phyloP scores from a whole-genome alignment of 1,140 invertebrate genomes.

The Aphelinus atriplicis region DNA sequence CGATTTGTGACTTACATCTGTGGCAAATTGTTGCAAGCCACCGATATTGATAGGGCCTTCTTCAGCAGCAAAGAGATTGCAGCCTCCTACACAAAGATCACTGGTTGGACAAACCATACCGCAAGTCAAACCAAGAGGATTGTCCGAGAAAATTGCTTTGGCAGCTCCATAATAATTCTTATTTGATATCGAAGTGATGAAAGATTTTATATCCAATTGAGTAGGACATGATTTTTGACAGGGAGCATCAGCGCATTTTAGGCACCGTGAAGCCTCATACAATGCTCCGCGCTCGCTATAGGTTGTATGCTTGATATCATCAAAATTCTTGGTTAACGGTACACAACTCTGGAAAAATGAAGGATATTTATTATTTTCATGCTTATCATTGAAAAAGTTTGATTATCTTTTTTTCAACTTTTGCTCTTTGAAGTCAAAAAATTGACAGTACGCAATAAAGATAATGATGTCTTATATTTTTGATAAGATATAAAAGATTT shows the following conservation, averaged over 20 bases:
- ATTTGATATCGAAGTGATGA: conserved; percentile 96
- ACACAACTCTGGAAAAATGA: conserved; percentile 71
- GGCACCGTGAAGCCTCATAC: conserved; percentile 88
- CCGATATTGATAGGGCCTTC: conserved; percentile 99
- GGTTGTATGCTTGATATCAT: conserved; percentile 97
- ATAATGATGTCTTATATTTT: neutral
- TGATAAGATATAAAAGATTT: too few species aligned
- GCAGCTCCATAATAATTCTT: conserved; percentile 99
- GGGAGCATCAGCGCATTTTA: conserved; percentile 98
- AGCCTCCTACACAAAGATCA: conserved; percentile 97
- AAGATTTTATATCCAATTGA: conserved; percentile 95
- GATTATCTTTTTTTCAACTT: neutral
- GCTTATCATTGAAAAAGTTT: neutral
- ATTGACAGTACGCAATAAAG: conserved; percentile 31
- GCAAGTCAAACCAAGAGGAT: conserved; percentile 95
- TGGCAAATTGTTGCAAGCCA: conserved; percentile 96
- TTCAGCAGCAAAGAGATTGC: conserved; percentile 94
- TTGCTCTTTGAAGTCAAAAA: conserved; percentile 7
- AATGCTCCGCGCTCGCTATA: conserved; percentile 93
- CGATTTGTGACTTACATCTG: conserved; percentile 75
- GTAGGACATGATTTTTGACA: conserved; percentile 99
- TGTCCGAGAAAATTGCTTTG: conserved; percentile 95
- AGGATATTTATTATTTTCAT: neutral
- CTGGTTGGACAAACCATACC: conserved; percentile 99
- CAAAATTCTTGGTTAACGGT: conserved; percentile 88